A percentile compares a stretch with the other conserved stretches of the same genome.
Evolutionary conservation across 2,888 invertebrate species (phyloP).

Genomic region (Maniola hyperantus): DNA sequence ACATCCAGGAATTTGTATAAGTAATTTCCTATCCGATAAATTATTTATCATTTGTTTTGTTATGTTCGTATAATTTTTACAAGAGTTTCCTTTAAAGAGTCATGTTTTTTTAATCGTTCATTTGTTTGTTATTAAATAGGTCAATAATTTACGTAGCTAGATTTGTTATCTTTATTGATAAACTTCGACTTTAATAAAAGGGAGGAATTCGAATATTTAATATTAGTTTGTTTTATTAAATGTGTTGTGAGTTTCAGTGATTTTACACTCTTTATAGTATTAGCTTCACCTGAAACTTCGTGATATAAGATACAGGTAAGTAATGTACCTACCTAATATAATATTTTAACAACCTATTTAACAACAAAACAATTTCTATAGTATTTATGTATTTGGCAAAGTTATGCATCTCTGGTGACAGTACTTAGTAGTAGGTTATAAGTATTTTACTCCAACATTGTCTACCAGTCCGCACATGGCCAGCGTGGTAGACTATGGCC

Average conservation of each 20-base stretch:
- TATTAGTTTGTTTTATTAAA: background rate
- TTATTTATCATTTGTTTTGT: background rate
- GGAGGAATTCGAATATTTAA: background rate
- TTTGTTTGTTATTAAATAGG: slow-evolving; percentile 13
- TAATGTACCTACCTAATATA: too few relatives aligned
- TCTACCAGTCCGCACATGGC: too few relatives aligned
- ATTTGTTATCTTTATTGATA: slow-evolving; percentile 4
- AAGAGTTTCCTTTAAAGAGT: background rate
- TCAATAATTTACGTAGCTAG: background rate
- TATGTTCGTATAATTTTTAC: slow-evolving; percentile 1
- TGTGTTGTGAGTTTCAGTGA: background rate
- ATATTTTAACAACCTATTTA: too few relatives aligned
- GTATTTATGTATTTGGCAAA: too few relatives aligned
- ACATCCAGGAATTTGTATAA: background rate
- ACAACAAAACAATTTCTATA: too few relatives aligned
- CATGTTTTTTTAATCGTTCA: slow-evolving; percentile 5
- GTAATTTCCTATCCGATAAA: slow-evolving; percentile 12
- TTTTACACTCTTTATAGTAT: too few relatives aligned
- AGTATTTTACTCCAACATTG: too few relatives aligned
- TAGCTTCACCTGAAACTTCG: too few relatives aligned
- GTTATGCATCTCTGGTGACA: too few relatives aligned
- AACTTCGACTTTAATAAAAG: background rate
- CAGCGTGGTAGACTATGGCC: too few relatives aligned
- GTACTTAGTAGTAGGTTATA: too few relatives aligned
- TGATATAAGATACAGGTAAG: too few relatives aligned